phyloP scores from a whole-genome alignment of 2,888 invertebrate species.

The Limnephilus lunatus region DNA sequence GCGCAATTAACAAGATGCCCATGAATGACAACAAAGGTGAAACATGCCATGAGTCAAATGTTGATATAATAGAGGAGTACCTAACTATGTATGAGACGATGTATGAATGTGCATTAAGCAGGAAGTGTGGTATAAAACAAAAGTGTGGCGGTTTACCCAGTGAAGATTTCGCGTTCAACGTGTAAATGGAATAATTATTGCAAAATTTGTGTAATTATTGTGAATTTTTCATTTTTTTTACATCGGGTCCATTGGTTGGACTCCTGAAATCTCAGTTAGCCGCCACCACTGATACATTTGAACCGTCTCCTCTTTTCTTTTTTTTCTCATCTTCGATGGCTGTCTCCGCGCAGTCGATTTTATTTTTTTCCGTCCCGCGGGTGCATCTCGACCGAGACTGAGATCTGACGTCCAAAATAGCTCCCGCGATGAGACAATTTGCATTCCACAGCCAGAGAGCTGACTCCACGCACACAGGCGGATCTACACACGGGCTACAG shows the following conservation, averaged over 20 bases:
- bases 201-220: background rate
- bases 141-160: background rate
- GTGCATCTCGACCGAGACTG: conserved; percentile 62
- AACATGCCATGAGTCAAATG: background rate
- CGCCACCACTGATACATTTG: conserved; percentile 44
- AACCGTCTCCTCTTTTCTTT: conserved; percentile 50
- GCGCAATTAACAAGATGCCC: background rate
- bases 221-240: background rate
- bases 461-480: conserved; percentile 44
- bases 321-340: conserved; percentile 52
- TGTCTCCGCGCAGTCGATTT: conserved; percentile 57
- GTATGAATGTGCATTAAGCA: background rate
- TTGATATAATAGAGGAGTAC: no score
- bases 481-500: background rate
- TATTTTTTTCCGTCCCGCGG: conserved; percentile 55
- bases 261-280: conserved; percentile 22
- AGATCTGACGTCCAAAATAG: conserved; percentile 65
- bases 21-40: background rate
- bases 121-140: background rate
- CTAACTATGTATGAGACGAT: no score
- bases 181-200: background rate
- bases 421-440: conserved; percentile 66
- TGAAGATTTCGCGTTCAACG: background rate
- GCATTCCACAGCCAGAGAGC: conserved; percentile 64
- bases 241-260: background rate